Percentiles rank a stretch among this genome's conserved stretches.
phyloP scores from a whole-genome alignment of 2,113 vertebrate species.

The Noturus placidus region DNA sequence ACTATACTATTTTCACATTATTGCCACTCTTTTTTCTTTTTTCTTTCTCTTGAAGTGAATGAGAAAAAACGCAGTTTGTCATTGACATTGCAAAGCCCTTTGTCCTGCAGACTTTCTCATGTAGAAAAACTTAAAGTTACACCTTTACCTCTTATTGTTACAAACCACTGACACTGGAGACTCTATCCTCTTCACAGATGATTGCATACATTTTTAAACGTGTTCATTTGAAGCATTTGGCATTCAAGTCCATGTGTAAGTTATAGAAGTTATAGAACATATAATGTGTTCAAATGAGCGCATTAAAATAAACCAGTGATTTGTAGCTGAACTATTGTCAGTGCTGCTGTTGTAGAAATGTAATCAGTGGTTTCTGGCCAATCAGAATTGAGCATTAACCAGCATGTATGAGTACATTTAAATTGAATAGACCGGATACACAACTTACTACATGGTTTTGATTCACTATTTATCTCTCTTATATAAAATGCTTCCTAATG shows the following conservation, averaged over 20 bases:
- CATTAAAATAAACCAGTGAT: background rate
- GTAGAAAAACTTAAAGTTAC: background rate
- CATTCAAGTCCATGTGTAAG: background rate
- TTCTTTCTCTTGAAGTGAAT: too few relatives aligned
- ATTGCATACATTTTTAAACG: background rate
- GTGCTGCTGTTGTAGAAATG: background rate
- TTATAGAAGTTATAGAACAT: background rate
- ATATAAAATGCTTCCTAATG: background rate
- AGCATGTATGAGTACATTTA: background rate
- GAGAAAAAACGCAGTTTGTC: background rate
- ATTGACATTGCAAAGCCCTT: background rate
- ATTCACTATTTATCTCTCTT: background rate
- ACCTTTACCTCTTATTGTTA: background rate
- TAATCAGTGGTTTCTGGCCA: background rate
- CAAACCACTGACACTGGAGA: background rate
- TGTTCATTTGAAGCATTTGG: background rate
- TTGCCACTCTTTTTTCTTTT: background rate
- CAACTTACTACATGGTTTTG: background rate
- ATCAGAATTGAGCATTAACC: background rate
- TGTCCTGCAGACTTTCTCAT: background rate
- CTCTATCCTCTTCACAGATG: background rate
- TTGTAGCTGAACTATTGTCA: background rate
- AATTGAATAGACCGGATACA: background rate
- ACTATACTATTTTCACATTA: background rate
- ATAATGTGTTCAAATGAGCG: background rate